Base-by-base conservation (phyloP, 2,113 vertebrate species). In the Amphiprion percula region DNA sequence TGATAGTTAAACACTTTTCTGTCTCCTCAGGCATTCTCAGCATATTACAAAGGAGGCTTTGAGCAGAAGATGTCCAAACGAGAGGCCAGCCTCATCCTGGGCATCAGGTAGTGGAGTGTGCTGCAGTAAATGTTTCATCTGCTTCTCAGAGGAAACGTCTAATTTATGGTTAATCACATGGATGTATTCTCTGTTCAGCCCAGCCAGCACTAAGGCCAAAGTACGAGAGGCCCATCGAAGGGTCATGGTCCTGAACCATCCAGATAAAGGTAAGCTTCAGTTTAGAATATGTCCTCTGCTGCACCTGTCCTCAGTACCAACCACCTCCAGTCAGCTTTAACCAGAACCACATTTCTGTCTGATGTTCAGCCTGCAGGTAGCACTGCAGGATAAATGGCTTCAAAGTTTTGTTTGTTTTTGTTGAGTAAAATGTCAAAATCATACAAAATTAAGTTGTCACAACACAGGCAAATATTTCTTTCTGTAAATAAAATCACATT, bases 41-140 rank as follows among this genome's bases (percentile, higher is more conserved):
- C 94, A 0, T 97, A 99, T 89, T 99, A 99, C 90, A 98, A 97
- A 96, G 97, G 97, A 87, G 97, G 97, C 87, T 99, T 99, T 94
- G 97, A 99, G 68, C 95, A 94, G 91, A 98, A 97, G 95, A 99
- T 99, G 97, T 97, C 94, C 86, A 96, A 94, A 67, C 92, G 96
- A 90, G 97, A 99, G 94, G 97, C 97, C 76, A 95, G 96, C 88
- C 97, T 99, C 66, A 91, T 99, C 93, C 96, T 98, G 64, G 97
- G 97, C 77, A 87, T 98, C 87, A 97, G 98, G 98, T 99, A 95
- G 86, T 17, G 52, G 0, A 8, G 37, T 26, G 4, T 60, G 0
- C 14, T 68, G 0, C 23, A 39, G 8, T 59, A 17, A 19, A 30
- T 28, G 4, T 23, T 50, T 72, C 82, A 87, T 74, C 63, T 58